Conservation (phyloP, 1,140 invertebrate genomes). For the Prorops nasuta region DNA sequence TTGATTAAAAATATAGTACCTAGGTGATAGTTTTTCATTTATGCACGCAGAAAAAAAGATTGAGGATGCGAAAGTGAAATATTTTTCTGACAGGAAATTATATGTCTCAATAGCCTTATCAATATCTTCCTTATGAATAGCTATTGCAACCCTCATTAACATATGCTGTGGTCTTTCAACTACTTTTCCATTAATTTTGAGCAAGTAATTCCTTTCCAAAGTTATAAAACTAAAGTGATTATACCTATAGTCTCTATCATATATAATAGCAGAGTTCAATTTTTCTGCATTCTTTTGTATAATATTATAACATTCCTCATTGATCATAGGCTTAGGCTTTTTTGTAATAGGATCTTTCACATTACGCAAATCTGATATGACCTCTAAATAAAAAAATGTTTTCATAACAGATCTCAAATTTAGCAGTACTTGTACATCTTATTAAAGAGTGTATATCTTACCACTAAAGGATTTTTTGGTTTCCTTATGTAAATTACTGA, state of each 20-base stretch:
- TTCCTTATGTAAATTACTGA: conserved; percentile 98
- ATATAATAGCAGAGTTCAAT: conserved; percentile 95
- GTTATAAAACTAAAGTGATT: conserved; percentile 99
- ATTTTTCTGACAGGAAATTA: conserved; percentile 91
- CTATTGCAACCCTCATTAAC: conserved; percentile 96
- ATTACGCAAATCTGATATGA: conserved; percentile 84
- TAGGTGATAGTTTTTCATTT: conserved; percentile 86
- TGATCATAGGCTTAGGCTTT: conserved; percentile 78
- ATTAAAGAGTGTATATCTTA: conserved; percentile 44
- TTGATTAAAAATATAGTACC: conserved; percentile 28
- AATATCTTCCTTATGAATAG: conserved; percentile 94
- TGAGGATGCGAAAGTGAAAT: conserved; percentile 97
- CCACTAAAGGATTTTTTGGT: conserved; percentile 87
- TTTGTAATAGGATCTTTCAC: conserved; percentile 74
- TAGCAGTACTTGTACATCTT: background rate
- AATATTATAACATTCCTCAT: conserved; percentile 78
- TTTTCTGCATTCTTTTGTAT: conserved; percentile 84
- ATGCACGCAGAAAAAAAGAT: conserved; percentile 93
- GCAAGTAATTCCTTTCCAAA: conserved; percentile 90
- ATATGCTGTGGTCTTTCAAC: conserved; percentile 97
- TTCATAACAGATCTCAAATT: background rate
- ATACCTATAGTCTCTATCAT: conserved; percentile 96
- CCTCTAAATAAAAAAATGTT: conserved; percentile 63
- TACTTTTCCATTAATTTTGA: conserved; percentile 92
- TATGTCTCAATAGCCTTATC: conserved; percentile 92